These are phyloP conservation scores for Listronotus bonariensis DNA, from an alignment of 1,140 invertebrate genomes.

Conservation along the genomic window DNA sequence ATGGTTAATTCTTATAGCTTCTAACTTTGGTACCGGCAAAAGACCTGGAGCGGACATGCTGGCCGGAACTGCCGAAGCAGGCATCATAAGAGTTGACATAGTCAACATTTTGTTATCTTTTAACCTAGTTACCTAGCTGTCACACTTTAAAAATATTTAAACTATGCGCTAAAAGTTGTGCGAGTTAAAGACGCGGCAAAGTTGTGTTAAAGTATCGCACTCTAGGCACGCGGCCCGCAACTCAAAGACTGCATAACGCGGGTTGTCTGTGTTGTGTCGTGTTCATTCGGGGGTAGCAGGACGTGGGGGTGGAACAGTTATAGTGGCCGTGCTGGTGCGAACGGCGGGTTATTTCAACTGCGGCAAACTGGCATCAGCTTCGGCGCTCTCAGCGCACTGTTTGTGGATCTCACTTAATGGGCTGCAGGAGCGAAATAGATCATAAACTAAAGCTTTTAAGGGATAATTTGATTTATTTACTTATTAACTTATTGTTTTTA, in stretches of 20 bases:
- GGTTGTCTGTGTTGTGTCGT: constrained; percentile 49
- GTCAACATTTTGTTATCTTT: constrained; percentile 46
- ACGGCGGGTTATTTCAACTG: constrained; percentile 52
- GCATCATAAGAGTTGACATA: constrained; percentile 55
- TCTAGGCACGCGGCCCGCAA: constrained; percentile 51
- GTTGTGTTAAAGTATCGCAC: constrained; percentile 33
- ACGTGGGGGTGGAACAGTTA: constrained; percentile 45
- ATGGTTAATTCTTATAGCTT: constrained; percentile 48
- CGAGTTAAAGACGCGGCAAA: constrained; percentile 21
- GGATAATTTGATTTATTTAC: constrained; percentile 32
- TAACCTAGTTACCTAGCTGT: too few relatives aligned
- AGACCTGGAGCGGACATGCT: constrained; percentile 47
- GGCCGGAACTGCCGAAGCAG: constrained; percentile 50
- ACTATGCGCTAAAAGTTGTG: constrained; percentile 40
- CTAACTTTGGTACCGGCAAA: constrained; percentile 51
- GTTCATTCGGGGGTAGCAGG: constrained; percentile 44
- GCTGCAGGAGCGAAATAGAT: constrained; percentile 38
- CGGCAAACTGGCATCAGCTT: constrained; percentile 50
- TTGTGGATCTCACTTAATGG: constrained; percentile 41
- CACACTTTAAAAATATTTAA: constrained; percentile 39
- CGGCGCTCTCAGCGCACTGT: constrained; percentile 50
- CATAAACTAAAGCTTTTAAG: constrained; percentile 32
- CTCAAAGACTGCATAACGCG: constrained; percentile 52
- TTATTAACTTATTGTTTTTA: constrained; percentile 16
- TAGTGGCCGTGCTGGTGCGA: constrained; percentile 48